Conservation (phyloP, 2,888 invertebrate species). For the Congeria kusceri region DNA sequence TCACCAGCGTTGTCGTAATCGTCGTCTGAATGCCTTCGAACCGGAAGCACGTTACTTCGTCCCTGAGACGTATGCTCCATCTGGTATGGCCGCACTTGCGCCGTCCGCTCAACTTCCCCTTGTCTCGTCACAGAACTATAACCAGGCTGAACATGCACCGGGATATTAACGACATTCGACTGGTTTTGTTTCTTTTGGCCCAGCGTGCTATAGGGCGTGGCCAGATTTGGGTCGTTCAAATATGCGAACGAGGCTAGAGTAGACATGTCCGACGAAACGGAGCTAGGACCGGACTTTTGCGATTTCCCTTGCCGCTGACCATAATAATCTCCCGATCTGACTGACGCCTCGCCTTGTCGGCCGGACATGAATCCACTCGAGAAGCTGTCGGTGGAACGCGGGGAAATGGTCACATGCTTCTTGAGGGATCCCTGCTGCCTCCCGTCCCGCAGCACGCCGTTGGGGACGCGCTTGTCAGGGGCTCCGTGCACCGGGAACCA, state of each 20-base stretch:
- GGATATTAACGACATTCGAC: conserved; percentile 38
- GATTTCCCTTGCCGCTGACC: conserved; percentile 18
- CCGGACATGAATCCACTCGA: conserved; percentile 29
- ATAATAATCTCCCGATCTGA: conserved; percentile 27
- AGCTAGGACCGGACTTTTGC: conserved; percentile 46
- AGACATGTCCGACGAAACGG: conserved; percentile 53
- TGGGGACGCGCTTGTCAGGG: conserved; percentile 70
- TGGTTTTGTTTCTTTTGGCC: conserved; percentile 43
- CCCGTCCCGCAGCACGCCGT: conserved; percentile 68
- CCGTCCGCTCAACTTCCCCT: conserved; percentile 37
- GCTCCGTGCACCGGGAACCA: conserved; percentile 69
- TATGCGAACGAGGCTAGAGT: conserved; percentile 62
- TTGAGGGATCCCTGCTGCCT: conserved; percentile 66
- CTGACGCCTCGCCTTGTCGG: conserved; percentile 25
- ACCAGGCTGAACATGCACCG: conserved; percentile 45
- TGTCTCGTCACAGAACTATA: conserved; percentile 44
- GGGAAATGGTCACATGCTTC: conserved; percentile 77
- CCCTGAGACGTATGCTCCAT: conserved; percentile 35
- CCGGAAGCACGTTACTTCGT: conserved; percentile 43
- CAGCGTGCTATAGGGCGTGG: conserved; percentile 58
- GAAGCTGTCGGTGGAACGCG: conserved; percentile 50
- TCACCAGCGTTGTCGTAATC: conserved; percentile 78
- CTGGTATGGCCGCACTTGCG: conserved; percentile 53
- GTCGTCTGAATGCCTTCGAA: conserved; percentile 68
- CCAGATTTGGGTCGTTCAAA: conserved; percentile 48